These are phyloP conservation scores for Homalodisca vitripennis DNA, from an alignment of 1,140 invertebrate species.

Conservation along the genomic window DNA sequence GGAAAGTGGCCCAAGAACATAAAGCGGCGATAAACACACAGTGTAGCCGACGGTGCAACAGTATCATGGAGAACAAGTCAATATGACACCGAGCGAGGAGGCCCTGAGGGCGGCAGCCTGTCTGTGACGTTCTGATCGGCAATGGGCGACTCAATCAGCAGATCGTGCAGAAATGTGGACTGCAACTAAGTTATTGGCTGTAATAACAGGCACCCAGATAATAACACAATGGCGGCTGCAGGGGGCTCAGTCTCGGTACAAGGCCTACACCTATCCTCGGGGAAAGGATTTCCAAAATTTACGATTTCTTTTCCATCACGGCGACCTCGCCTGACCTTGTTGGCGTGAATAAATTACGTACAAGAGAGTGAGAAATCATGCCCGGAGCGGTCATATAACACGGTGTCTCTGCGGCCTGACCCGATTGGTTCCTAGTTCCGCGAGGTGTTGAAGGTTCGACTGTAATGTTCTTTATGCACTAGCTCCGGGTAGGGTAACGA, in stretches of 20 bases:
- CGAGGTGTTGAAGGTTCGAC: too few species aligned
- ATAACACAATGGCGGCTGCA: constrained; percentile 15
- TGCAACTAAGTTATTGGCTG: background rate
- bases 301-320: constrained; percentile 15
- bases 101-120: background rate
- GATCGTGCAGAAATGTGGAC: background rate
- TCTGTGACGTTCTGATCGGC: constrained; percentile 1
- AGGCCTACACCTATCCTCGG: background rate
- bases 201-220: constrained; percentile 17
- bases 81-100: background rate
- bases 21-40: constrained; percentile 2
- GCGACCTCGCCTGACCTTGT: constrained; percentile 5
- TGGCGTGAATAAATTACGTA: background rate
- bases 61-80: background rate
- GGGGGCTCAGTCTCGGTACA: background rate
- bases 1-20: background rate
- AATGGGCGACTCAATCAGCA: constrained; percentile 13
- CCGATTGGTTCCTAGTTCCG: too few species aligned
- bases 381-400: too few species aligned
- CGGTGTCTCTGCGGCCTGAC: too few species aligned
- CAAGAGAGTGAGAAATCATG: too few species aligned
- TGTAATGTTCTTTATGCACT: too few species aligned
- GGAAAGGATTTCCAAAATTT: constrained; percentile 17
- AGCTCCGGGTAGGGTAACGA: too few species aligned
- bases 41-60: background rate